phyloP scores from a whole-genome alignment of 1,140 invertebrate genomes.

The Hydropsyche tenuis region DNA sequence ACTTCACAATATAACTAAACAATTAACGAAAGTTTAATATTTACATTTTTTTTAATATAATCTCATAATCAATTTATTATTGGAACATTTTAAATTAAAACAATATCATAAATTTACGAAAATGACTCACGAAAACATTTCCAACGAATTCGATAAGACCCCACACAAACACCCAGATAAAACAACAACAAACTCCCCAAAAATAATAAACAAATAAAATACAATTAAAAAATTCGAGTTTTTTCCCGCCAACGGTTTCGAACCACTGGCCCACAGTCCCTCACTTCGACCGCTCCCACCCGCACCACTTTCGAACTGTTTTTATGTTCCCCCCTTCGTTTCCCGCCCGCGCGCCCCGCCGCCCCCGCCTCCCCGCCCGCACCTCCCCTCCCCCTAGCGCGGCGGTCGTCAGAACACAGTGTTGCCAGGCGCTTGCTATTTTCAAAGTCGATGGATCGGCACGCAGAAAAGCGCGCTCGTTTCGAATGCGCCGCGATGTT shows the following conservation, averaged over 20 bases:
- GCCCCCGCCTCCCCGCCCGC: neutral
- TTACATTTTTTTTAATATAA: too few relatives aligned
- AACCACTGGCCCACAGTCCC: slow-evolving; percentile 26
- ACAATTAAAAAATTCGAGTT: neutral
- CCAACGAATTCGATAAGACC: too few relatives aligned
- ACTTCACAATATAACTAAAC: too few relatives aligned
- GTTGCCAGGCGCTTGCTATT: slow-evolving; percentile 14
- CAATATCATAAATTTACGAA: too few relatives aligned
- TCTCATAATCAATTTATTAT: too few relatives aligned
- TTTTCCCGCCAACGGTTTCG: neutral
- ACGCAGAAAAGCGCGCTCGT: neutral
- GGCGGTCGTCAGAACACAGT: slow-evolving; percentile 24
- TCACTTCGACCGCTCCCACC: slow-evolving; percentile 25
- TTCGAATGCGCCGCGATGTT: neutral
- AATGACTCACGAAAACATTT: neutral
- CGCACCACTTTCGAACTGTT: slow-evolving; percentile 49
- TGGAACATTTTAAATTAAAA: too few relatives aligned
- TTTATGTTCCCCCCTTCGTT: slow-evolving; percentile 45
- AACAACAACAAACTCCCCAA: neutral
- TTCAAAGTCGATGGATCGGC: neutral
- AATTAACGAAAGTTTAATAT: too few relatives aligned
- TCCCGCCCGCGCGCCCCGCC: slow-evolving; percentile 30
- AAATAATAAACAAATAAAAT: slow-evolving; percentile 13
- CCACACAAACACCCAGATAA: too few relatives aligned
- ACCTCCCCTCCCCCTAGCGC: slow-evolving; percentile 3